These are phyloP conservation scores for Cephus sareptanus DNA, from an alignment of 2,888 invertebrate species.

Conservation along the genomic window DNA sequence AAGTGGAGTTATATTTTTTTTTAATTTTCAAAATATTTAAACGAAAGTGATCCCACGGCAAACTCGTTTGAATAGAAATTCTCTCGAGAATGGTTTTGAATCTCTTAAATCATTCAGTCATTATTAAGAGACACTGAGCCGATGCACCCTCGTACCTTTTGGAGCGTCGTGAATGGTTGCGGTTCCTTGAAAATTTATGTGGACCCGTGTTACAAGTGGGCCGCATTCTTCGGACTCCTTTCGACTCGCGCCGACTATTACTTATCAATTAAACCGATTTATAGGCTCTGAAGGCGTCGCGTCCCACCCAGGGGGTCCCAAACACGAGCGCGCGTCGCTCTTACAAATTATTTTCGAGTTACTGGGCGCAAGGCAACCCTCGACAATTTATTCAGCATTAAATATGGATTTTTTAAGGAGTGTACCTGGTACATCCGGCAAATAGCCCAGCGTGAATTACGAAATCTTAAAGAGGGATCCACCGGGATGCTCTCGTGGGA, in stretches of 20 bases:
- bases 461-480: background rate
- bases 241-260: slow-evolving; percentile 33
- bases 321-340: background rate
- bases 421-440: background rate
- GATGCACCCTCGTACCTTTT: background rate
- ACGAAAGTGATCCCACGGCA: background rate
- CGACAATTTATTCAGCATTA: background rate
- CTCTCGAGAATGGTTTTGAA: background rate
- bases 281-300: slow-evolving; percentile 31
- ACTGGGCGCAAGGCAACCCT: background rate
- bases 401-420: slow-evolving; percentile 1
- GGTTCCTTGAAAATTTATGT: slow-evolving; percentile 26
- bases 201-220: slow-evolving; percentile 29
- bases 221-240: slow-evolving; percentile 29
- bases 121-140: background rate
- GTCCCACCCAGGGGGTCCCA: slow-evolving; percentile 23
- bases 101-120: background rate
- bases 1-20: background rate
- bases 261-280: slow-evolving; percentile 40
- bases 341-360: slow-evolving; percentile 5
- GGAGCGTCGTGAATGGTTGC: background rate
- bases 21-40: too few species aligned
- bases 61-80: background rate
- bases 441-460: background rate
- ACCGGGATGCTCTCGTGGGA: background rate